Conservation (phyloP, 2,888 invertebrate genomes). For the Nomada hirtipes region DNA sequence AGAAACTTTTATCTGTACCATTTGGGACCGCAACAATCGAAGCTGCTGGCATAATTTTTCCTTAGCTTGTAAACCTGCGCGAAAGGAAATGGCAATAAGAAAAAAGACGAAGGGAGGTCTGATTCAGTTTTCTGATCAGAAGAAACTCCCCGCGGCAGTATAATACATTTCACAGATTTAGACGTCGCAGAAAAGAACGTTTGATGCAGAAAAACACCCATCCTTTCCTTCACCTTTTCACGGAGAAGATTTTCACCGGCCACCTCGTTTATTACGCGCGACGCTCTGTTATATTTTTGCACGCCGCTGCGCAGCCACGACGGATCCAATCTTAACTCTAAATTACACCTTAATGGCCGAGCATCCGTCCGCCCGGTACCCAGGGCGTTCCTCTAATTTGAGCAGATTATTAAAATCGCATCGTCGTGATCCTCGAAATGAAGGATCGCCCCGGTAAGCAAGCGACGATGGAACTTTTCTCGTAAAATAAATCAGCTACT, state of each 20-base stretch:
- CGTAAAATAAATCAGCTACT: constrained; percentile 73
- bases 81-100: background rate
- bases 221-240: background rate
- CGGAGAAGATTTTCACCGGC: background rate
- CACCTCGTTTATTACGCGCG: constrained; percentile 19
- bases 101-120: background rate
- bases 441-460: constrained; percentile 54
- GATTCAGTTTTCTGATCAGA: background rate
- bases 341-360: constrained; percentile 47
- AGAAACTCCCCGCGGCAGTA: background rate
- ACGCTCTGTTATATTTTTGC: constrained; percentile 38
- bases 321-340: constrained; percentile 43
- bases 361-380: constrained; percentile 21
- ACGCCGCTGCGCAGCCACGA: constrained; percentile 11
- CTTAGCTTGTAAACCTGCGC: background rate
- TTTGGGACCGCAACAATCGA: background rate
- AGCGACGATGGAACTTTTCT: constrained; percentile 69
- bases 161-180: background rate
- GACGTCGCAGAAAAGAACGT: no score
- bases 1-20: background rate
- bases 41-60: background rate
- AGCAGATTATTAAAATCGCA: constrained; percentile 71
- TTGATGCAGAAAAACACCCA: background rate
- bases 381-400: constrained; percentile 49
- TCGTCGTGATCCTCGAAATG: constrained; percentile 63